These are phyloP conservation scores for Dromas ardeola DNA, from an alignment of 2,113 vertebrate genomes.

Conservation along the genomic window DNA sequence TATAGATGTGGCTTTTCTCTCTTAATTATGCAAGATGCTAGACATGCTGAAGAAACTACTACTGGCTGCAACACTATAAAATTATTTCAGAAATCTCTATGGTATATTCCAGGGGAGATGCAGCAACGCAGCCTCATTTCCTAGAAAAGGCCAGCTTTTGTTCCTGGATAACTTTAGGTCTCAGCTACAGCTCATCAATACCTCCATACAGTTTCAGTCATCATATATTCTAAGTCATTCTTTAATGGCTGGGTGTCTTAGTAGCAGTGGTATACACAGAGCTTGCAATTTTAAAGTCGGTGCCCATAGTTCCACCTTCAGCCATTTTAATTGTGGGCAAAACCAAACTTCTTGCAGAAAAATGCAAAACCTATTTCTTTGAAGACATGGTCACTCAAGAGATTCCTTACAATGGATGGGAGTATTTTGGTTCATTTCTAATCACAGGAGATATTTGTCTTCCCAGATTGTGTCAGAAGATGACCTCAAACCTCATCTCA, in stretches of 20 bases:
- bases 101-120: background rate
- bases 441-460: background rate
- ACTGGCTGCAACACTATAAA: background rate
- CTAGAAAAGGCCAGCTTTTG: background rate
- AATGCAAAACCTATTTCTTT: background rate
- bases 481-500: background rate
- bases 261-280: background rate
- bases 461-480: background rate
- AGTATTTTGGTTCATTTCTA: background rate
- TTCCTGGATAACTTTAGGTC: background rate
- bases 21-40: background rate
- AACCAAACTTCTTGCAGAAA: background rate
- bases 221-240: background rate
- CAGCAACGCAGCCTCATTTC: background rate
- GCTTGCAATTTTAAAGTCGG: background rate
- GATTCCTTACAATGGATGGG: background rate
- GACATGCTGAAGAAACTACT: background rate
- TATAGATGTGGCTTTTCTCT: background rate
- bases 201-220: background rate
- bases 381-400: background rate
- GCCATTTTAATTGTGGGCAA: background rate
- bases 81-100: background rate
- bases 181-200: background rate
- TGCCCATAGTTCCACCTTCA: background rate
- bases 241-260: background rate